Evolutionary conservation across 2,888 invertebrate species (phyloP).

Genomic region (Mesorhabditis sp.): DNA sequence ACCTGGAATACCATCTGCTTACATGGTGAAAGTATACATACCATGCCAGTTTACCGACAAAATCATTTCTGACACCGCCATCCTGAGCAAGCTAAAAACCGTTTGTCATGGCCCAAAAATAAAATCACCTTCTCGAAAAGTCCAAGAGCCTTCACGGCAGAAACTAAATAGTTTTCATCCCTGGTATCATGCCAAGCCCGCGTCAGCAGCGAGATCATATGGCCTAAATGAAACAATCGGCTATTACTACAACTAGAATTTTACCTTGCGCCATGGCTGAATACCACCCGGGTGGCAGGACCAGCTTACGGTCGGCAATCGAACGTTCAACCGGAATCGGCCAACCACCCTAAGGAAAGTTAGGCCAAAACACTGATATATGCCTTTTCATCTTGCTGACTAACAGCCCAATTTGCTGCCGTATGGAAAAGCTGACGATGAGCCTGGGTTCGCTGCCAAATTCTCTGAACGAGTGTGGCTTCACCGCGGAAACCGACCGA

Average conservation of each 20-base stretch:
- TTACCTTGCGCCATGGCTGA: conserved; percentile 87
- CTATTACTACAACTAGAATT: neutral
- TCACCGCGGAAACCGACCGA: conserved; percentile 38
- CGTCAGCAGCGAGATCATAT: conserved; percentile 82
- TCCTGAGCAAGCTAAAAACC: conserved; percentile 65
- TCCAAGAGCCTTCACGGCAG: conserved; percentile 76
- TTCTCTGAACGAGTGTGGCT: conserved; percentile 61
- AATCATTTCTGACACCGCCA: conserved; percentile 77
- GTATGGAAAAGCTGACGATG: conserved; percentile 84
- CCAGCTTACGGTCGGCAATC: conserved; percentile 71
- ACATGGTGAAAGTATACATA: neutral
- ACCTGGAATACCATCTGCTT: conserved; percentile 71
- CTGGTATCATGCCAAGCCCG: conserved; percentile 81
- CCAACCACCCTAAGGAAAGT: conserved; percentile 72
- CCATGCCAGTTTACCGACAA: conserved; percentile 21
- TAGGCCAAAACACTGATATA: neutral
- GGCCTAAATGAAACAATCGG: conserved; percentile 66
- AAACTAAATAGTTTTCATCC: conserved; percentile 71
- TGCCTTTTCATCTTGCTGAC: conserved; percentile 71
- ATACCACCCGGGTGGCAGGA: conserved; percentile 84
- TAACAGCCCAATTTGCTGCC: conserved; percentile 89
- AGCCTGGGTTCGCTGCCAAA: conserved; percentile 76
- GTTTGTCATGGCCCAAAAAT: neutral
- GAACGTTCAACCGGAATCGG: conserved; percentile 77
- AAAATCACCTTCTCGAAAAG: conserved; percentile 66